Base-by-base conservation (phyloP, 2,888 invertebrate species). In the Stratiomys singularior region DNA sequence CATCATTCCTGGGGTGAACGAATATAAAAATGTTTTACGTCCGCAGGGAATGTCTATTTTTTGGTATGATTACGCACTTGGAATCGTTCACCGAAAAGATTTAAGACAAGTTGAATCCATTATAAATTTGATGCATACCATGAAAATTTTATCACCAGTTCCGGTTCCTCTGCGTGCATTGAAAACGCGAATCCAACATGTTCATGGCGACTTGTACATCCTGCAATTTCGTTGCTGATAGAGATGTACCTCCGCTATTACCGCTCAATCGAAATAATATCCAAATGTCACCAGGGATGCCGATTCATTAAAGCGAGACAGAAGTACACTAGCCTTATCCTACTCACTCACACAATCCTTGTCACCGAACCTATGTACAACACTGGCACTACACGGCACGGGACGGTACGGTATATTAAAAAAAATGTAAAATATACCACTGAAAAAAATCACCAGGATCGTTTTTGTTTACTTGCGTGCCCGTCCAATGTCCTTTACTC, bases 51-150 rank as follows among this genome's bases (percentile, higher is more conserved):
- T 52, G 15, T 52, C 15, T 52, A 52, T 18, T 18, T 18, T n/a
- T n/a, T 52, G 52, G 52, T 52, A 52, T n/a, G 52, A 52, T 52
- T 52, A 52, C 52, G 52, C 52, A 18, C 52, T 52, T 9, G 4
- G 15, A 52, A 52, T 52, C 15, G 15, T 52, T 52, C 18, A 52
- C 15, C 18, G 52, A 52, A 2, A 60, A 60, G 11, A 60, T 11
- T n/a, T 25, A 25, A 69, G 30, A 47, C 46, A 47, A 46, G 23
- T 47, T 37, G 23, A 25, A 47, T 47, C 21, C 46, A 47, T 18
- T 69, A 47, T 69, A 69, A 13, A n/a, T 44, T 72, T 74, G 37
- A 58, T 74, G 74, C 58, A 58, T 74, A 74, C 74, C 74, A 74
- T 74, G 47, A 69, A 69, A 60, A 60, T 37, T 74, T 72, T 28